These are phyloP conservation scores for Masnerella sp. DNA, from an alignment of 2,888 invertebrate genomes.

Conservation along the genomic window DNA sequence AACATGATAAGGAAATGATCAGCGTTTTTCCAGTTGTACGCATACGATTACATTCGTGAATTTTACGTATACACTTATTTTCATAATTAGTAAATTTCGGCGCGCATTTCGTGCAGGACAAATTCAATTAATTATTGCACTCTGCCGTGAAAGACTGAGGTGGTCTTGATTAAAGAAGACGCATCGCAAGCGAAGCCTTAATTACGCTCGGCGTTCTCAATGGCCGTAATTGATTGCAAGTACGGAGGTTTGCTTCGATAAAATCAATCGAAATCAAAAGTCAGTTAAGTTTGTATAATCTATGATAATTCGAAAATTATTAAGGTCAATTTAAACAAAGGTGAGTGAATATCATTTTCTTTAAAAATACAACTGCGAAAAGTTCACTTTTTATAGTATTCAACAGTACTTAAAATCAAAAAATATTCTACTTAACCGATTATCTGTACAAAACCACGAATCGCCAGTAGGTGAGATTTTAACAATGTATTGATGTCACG, in stretches of 20 bases:
- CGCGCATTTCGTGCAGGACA: slow-evolving; percentile 18
- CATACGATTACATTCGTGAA: neutral
- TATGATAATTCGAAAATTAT: too few species aligned
- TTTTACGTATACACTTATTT: neutral
- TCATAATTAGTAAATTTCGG: slow-evolving; percentile 44
- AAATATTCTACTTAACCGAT: too few species aligned
- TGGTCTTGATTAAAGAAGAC: slow-evolving; percentile 54
- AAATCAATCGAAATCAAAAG: slow-evolving; percentile 43
- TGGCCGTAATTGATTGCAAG: slow-evolving; percentile 35
- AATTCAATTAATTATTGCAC: slow-evolving; percentile 50
- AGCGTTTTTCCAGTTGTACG: neutral
- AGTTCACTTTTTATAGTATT: too few species aligned
- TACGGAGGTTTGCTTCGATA: slow-evolving; percentile 21
- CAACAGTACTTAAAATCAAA: too few species aligned
- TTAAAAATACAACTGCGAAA: too few species aligned
- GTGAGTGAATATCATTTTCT: too few species aligned
- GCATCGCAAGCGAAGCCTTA: slow-evolving; percentile 37
- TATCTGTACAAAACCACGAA: too few species aligned
- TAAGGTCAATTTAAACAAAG: too few species aligned
- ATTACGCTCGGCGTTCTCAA: slow-evolving; percentile 48
- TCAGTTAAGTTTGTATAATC: slow-evolving; percentile 24
- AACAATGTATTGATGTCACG: too few species aligned
- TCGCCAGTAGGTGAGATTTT: too few species aligned
- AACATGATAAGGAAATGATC: neutral
- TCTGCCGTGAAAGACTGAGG: slow-evolving; percentile 20